phyloP scores from a whole-genome alignment of 2,888 invertebrate genomes.

The Augiades crinisus region DNA sequence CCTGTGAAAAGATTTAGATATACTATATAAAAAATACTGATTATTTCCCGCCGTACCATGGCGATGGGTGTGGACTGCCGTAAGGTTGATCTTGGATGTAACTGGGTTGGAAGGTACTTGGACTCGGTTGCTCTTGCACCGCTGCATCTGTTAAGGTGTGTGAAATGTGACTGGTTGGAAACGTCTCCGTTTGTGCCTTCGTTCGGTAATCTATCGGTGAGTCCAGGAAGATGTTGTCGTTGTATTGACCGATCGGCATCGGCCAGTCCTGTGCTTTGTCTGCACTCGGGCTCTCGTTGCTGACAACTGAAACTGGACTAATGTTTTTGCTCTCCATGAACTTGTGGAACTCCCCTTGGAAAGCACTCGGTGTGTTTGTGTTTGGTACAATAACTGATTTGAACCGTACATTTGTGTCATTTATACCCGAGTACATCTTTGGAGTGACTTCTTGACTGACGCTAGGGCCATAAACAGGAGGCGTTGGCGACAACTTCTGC shows the following conservation, averaged over 20 bases:
- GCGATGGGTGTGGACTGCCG: constrained; percentile 62
- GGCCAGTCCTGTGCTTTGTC: constrained; percentile 42
- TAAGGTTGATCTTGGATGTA: constrained; percentile 54
- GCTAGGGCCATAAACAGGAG: neutral
- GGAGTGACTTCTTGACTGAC: neutral
- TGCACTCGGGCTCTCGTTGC: neutral
- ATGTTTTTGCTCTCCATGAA: constrained; percentile 49
- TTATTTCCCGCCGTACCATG: constrained; percentile 62
- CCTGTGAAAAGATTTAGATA: constrained; percentile 10
- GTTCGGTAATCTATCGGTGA: constrained; percentile 54
- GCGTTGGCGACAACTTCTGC: constrained; percentile 15
- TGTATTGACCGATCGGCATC: constrained; percentile 65
- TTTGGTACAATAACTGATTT: constrained; percentile 42
- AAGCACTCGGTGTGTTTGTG: constrained; percentile 51
- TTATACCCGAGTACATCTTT: neutral
- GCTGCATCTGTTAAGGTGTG: neutral
- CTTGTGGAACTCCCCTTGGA: constrained; percentile 66
- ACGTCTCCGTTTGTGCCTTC: neutral
- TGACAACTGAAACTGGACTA: neutral
- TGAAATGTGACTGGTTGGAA: constrained; percentile 13
- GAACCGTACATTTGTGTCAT: constrained; percentile 44
- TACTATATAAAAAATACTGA: constrained; percentile 38
- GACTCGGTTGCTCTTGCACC: neutral
- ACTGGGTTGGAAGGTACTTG: constrained; percentile 38
- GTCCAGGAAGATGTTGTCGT: constrained; percentile 63